phyloP scores from a whole-genome alignment of 2,113 vertebrate genomes.

The Megaceryle maxima region DNA sequence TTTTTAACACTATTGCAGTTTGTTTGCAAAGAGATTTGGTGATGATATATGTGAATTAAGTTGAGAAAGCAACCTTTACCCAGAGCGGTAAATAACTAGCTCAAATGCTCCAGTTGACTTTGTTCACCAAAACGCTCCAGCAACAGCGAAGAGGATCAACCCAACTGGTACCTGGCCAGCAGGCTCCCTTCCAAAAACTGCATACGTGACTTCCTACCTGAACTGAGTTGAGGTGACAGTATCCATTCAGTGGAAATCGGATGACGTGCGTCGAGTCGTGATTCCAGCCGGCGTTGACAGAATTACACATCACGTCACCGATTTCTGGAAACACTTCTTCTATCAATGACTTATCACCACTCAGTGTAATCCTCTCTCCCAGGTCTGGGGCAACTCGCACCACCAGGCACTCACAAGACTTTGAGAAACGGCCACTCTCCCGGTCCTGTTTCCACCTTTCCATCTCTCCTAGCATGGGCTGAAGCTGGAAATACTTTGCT shows the following conservation, averaged over 20 bases:
- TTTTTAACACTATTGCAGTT: neutral
- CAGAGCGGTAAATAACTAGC: neutral
- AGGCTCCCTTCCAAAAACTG: neutral
- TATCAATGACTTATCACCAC: slow-evolving; percentile 85
- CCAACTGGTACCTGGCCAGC: neutral
- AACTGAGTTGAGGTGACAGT: slow-evolving; percentile 96
- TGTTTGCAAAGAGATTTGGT: neutral
- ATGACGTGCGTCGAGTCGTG: slow-evolving; percentile 87
- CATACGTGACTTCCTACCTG: slow-evolving; percentile 76
- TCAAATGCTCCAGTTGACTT: neutral
- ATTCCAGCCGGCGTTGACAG: slow-evolving; percentile 86
- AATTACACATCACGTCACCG: slow-evolving; percentile 85
- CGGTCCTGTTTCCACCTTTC: slow-evolving; percentile 89
- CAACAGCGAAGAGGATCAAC: neutral
- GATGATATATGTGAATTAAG: neutral
- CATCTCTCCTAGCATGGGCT: slow-evolving; percentile 88
- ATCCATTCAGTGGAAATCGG: slow-evolving; percentile 89
- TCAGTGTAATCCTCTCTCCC: slow-evolving; percentile 89
- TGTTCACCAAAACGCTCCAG: neutral
- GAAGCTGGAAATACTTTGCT: slow-evolving; percentile 93
- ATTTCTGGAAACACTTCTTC: slow-evolving; percentile 94
- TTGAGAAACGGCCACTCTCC: slow-evolving; percentile 76
- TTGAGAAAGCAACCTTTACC: neutral
- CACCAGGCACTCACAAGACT: slow-evolving; percentile 89
- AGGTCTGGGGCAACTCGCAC: slow-evolving; percentile 90